Conservation (phyloP, 2,113 vertebrate genomes). For the Gallinago media region DNA sequence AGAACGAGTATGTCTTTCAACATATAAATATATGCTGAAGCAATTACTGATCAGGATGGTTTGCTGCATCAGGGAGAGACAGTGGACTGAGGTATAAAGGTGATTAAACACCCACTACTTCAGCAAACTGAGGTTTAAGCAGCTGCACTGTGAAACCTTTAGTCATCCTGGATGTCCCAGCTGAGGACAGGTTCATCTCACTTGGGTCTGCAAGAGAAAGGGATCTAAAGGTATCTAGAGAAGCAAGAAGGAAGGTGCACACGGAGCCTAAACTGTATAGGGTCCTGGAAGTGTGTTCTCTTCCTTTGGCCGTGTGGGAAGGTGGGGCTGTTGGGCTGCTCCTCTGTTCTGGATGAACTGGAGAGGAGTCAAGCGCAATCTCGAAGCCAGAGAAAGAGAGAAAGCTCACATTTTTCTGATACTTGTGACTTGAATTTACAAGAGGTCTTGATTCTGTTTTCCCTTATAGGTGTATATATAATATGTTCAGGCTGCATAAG, state of each 20-base stretch:
- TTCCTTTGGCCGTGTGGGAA: not conserved
- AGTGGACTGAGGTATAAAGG: not conserved
- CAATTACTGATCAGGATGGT: not conserved
- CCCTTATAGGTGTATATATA: not conserved
- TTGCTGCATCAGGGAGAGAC: not conserved
- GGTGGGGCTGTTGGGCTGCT: not conserved
- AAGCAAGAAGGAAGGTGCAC: not conserved
- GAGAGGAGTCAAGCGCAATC: rapidly evolving
- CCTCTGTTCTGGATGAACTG: not conserved
- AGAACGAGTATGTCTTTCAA: not conserved
- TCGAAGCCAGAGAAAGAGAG: not conserved
- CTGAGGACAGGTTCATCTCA: not conserved
- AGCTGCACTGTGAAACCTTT: not conserved
- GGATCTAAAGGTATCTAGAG: not conserved
- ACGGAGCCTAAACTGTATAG: not conserved
- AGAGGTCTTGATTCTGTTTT: not conserved
- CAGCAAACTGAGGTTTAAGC: not conserved
- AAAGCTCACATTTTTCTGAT: not conserved
- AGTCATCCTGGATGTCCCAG: not conserved
- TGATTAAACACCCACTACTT: not conserved
- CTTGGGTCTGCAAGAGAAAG: not conserved
- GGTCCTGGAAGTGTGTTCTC: not conserved
- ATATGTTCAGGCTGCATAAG: not conserved
- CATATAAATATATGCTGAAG: not conserved
- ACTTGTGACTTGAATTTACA: not conserved